Evolutionary conservation across 2,797 vertebrate genomes (phyloP).

Genomic region (Etheostoma perlongum): DNA sequence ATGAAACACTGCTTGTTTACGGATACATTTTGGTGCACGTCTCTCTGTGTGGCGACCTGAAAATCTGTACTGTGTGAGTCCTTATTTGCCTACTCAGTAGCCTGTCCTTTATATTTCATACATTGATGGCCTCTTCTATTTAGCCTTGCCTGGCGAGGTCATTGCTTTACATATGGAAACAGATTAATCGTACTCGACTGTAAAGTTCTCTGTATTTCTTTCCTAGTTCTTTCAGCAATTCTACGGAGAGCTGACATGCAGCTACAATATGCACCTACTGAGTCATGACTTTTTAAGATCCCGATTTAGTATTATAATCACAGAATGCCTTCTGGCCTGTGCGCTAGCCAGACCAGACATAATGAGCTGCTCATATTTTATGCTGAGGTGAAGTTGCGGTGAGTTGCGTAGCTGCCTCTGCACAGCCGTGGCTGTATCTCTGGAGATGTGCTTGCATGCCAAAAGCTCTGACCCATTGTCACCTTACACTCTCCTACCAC

Average conservation of each 20-base stretch:
- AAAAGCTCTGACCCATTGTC: slow-evolving; percentile 54
- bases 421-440: slow-evolving; percentile 28
- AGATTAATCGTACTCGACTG: slow-evolving; percentile 45
- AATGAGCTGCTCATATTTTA: slow-evolving; percentile 63
- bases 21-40: slow-evolving; percentile 28
- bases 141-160: slow-evolving; percentile 45
- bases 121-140: slow-evolving; percentile 67
- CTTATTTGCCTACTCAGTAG: slow-evolving; percentile 60
- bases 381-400: slow-evolving; percentile 37
- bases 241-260: slow-evolving; percentile 20
- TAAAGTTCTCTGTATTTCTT: slow-evolving; percentile 48
- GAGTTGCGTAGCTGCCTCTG: slow-evolving; percentile 24
- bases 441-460: slow-evolving; percentile 48
- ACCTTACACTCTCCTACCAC: slow-evolving; percentile 40
- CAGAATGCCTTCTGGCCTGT: slow-evolving; percentile 55
- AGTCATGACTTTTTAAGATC: slow-evolving; percentile 56
- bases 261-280: slow-evolving; percentile 40
- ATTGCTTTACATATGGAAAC: slow-evolving; percentile 36
- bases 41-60: slow-evolving; percentile 45
- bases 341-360: slow-evolving; percentile 50
- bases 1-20: slow-evolving; percentile 59
- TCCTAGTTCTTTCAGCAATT: slow-evolving; percentile 15
- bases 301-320: slow-evolving; percentile 67
- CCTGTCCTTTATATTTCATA: slow-evolving; percentile 64
- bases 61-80: slow-evolving; percentile 7